These are phyloP conservation scores for Drosophila grimshawi DNA, from an alignment of 1,140 invertebrate species.

Conservation along the genomic window DNA sequence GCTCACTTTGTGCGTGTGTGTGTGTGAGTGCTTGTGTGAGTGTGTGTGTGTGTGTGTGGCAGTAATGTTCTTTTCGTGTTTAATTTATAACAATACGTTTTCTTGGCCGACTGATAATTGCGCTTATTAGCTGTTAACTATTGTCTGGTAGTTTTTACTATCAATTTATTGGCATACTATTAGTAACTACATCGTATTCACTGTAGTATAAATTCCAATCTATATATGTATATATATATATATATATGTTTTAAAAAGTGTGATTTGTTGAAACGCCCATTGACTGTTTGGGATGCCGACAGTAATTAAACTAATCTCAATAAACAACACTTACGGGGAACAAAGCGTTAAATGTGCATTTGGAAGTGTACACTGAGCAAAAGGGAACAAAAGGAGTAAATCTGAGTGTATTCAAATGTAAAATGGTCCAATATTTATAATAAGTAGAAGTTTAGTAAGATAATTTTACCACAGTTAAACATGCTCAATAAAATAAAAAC, in stretches of 20 bases:
- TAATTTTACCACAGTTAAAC: too few species aligned
- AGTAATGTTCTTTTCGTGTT: constrained; percentile 78
- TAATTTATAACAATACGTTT: constrained; percentile 26
- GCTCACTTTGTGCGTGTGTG: not conserved
- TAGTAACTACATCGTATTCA: not conserved
- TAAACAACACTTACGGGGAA: constrained; percentile 34
- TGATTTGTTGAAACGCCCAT: constrained; percentile 22
- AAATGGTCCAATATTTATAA: too few species aligned
- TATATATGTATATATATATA: too few species aligned
- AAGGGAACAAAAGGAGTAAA: not conserved
- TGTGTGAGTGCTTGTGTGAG: too few species aligned
- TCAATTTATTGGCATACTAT: constrained; percentile 46
- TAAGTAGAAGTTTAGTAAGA: too few species aligned
- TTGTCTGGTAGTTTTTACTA: constrained; percentile 18
- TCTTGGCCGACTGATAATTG: constrained; percentile 58
- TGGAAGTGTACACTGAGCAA: not conserved
- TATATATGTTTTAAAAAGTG: not conserved
- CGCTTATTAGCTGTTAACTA: constrained; percentile 11
- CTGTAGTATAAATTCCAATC: not conserved
- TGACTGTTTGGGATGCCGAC: constrained; percentile 19
- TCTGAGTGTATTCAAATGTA: too few species aligned
- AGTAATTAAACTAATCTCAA: constrained; percentile 29
- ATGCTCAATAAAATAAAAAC: too few species aligned
- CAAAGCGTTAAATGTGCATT: not conserved
- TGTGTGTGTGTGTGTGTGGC: not conserved